Base-by-base conservation (phyloP, 92 coral and sea anemone species). In the Paramuricea clavata region DNA sequence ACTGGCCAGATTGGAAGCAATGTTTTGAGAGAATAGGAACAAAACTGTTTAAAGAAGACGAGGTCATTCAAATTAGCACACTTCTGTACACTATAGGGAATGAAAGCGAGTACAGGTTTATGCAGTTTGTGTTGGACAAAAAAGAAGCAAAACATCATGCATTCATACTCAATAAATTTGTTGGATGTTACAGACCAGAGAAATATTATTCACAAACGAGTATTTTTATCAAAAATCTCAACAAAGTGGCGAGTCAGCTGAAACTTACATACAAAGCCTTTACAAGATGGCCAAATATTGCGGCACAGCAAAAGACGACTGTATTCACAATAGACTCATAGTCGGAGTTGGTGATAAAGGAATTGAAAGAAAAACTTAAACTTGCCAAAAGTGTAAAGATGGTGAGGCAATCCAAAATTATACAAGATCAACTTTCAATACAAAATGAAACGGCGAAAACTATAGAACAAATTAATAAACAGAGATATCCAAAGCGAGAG, bases 1-100 rank as follows among this genome's bases (percentile, higher is more conserved):
- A 31, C 6, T 52, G 83, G 83, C 71, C 83, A 41, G 83, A 78
- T 19, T 78, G 70, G 83, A 78, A 78, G 61, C 59, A 25, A 78
- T 70, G 50, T 5, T 78, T 78, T 33, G 83, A 78, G 22, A 26
- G 83, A n/a, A 78, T 30, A 27, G 83, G 49, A 22, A 47, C 83
- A 28, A 78, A 78, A 23, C 36, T 78, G 19, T 28, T 49, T 39
- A 78, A 78, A 54, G 83, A 78, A 33, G 69, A 43, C 49, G 83
- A 56, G 44, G 70, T 28, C 28, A 36, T 60, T 22, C 68, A 60
- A 22, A 21, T 60, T 22, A 60, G 31, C 68, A 60, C 68, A 60
- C 68, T 60, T 32, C 68, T 78, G n/a, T 78, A 78, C 61, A 27
- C 83, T 9, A 50, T 78, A 44, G 70, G 70, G 16, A 16, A 0